Evolutionary conservation across 2,113 vertebrate genomes (phyloP), one percentile per base, ranked within the genome.

Genomic region (Tamias sibiricus): DNA sequence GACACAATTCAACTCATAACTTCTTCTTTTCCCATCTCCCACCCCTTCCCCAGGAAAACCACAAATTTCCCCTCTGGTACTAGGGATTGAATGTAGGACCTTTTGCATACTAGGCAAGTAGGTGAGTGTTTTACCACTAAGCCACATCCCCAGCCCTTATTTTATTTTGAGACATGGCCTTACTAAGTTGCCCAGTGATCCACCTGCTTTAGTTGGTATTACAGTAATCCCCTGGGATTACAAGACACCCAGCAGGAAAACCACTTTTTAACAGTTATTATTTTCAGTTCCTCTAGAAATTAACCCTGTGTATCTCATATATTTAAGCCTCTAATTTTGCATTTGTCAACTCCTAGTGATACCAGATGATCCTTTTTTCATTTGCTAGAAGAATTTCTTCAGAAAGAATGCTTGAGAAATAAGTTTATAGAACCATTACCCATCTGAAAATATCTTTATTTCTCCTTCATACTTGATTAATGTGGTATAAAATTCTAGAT

Each of bases 371-470:
- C 32, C 26, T n/a, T 83, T 71, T 5, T 72, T 93, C n/a, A 87
- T 90, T 87, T 90, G 8, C 77, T 87, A n/a, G 22, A 95, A 54
- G 19, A 93, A 93, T 93, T 87, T 93, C 30, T 97, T 96, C 44
- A 87, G 37, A 84, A 87, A 91, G 35, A 40, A 79, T 96, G 30
- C 62, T 26, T 79, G 24, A 95, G 62, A 96, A 93, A 75, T 69
- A 77, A 87, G 66, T 24, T 76, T 77, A n/a, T 8, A 68, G 32
- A 87, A 35, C 49, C 30, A 77, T 42, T 95, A 69, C 52, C 28
- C 40, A 2, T 88, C 77, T 82, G 52, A 77, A 96, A 84, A 97
- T 82, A 30, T 26, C 64, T 77, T 66, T 90, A 76, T 94, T 95
- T 95, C 66, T 71, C 30, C 17, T 32, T 90, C 22, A 49, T 79